These are phyloP conservation scores for Palythoa heliodiscus DNA, from an alignment of 92 coral and sea anemone species.

Conservation along the genomic window DNA sequence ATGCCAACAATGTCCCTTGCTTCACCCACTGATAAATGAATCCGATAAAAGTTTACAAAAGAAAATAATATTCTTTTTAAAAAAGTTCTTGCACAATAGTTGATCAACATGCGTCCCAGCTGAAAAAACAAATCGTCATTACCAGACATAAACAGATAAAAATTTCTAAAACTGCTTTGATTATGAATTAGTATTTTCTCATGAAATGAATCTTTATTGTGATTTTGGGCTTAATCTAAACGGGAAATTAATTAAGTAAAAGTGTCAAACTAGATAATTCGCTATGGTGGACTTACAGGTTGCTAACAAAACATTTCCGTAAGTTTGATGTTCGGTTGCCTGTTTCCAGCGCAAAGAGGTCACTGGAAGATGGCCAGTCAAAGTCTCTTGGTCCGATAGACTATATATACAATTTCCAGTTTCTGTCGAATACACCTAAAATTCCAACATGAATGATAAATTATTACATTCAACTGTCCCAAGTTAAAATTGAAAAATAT, in stretches of 20 bases:
- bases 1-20: too few relatives aligned
- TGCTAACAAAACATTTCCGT: slow-evolving; percentile 82
- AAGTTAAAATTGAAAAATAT: neutral
- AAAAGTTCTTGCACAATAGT: neutral
- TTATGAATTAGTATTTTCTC: neutral
- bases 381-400: slow-evolving; percentile 91
- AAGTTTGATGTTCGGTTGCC: slow-evolving; percentile 60
- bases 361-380: slow-evolving; percentile 84
- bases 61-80: neutral
- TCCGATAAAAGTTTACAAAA: too few relatives aligned
- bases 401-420: slow-evolving; percentile 84
- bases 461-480: neutral
- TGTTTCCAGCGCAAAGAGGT: slow-evolving; percentile 96
- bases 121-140: neutral
- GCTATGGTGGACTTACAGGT: slow-evolving; percentile 62
- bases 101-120: neutral
- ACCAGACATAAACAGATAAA: neutral
- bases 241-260: neutral
- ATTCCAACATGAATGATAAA: neutral
- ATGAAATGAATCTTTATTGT: neutral
- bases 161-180: neutral
- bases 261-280: neutral
- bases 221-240: neutral
- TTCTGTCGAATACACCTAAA: slow-evolving; percentile 83
- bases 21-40: too few relatives aligned